Percentiles rank a stretch among this genome's conserved stretches.
Conservation (phyloP, 2,797 vertebrate species). For the Hemitrygon akajei region DNA sequence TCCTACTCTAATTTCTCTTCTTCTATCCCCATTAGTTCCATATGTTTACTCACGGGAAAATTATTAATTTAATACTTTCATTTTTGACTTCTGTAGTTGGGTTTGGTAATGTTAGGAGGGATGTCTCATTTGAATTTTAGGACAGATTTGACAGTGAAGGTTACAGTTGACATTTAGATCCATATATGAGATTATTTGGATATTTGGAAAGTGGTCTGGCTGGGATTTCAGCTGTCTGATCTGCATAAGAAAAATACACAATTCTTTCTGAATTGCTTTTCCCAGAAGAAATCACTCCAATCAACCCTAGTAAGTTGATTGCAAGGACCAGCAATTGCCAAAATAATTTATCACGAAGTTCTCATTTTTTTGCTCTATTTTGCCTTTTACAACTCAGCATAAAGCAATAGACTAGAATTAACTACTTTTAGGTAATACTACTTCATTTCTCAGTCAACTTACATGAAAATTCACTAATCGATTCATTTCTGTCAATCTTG, state of each 20-base stretch:
- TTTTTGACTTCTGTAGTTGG: not conserved
- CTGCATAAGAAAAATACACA: not conserved
- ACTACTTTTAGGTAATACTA: not conserved
- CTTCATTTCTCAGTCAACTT: not conserved
- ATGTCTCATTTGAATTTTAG: not conserved
- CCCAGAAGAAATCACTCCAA: not conserved
- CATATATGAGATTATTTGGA: not conserved
- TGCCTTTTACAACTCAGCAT: not conserved
- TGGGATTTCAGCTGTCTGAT: not conserved
- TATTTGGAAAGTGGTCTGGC: not conserved
- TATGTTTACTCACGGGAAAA: not conserved
- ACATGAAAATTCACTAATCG: not conserved
- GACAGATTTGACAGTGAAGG: not conserved
- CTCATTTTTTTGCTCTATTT: not conserved
- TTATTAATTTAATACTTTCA: not conserved
- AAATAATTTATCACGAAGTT: not conserved
- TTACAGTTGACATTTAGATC: not conserved
- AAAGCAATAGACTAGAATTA: not conserved
- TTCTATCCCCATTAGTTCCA: not conserved
- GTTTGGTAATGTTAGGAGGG: not conserved
- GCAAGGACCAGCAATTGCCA: not conserved
- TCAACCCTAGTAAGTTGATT: not conserved
- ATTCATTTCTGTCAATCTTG: not conserved
- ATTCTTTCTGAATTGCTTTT: not conserved
- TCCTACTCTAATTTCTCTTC: not conserved